Percentiles rank a stretch among this genome's conserved stretches.
These are phyloP conservation scores for Orthosia cruda DNA, from an alignment of 2,888 invertebrate species.

Conservation along the genomic window DNA sequence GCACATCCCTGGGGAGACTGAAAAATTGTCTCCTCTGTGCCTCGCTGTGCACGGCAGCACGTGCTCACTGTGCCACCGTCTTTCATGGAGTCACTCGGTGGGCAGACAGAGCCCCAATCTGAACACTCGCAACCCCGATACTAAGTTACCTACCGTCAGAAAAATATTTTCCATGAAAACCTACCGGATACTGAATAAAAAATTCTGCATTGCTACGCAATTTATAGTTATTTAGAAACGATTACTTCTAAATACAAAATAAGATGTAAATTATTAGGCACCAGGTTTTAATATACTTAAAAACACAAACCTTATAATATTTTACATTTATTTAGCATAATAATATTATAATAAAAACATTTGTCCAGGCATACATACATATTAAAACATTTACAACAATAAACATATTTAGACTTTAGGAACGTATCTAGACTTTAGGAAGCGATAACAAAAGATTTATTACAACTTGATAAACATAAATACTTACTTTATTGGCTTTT, in stretches of 20 bases:
- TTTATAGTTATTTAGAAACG: no score
- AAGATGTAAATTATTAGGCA: neutral
- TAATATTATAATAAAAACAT: neutral
- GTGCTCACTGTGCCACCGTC: no score
- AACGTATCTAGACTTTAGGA: neutral
- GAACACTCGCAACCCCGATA: no score
- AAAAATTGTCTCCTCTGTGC: no score
- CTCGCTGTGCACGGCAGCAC: no score
- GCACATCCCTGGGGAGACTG: no score
- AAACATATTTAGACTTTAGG: neutral
- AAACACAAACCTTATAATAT: neutral
- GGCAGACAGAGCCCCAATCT: no score
- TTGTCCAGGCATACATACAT: neutral
- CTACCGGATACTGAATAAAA: no score
- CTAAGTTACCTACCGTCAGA: neutral
- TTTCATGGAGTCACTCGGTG: no score
- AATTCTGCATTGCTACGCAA: no score
- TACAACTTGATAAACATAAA: neutral
- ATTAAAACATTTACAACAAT: conserved; percentile 1
- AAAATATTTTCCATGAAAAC: neutral
- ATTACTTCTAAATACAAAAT: no score
- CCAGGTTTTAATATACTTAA: neutral
- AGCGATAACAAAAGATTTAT: conserved; percentile 1
- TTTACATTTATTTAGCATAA: neutral
- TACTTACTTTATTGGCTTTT: neutral